Evolutionary conservation across 2,888 invertebrate species (phyloP), one percentile per base, ranked within the genome.

Genomic region (Drosophila merina): DNA sequence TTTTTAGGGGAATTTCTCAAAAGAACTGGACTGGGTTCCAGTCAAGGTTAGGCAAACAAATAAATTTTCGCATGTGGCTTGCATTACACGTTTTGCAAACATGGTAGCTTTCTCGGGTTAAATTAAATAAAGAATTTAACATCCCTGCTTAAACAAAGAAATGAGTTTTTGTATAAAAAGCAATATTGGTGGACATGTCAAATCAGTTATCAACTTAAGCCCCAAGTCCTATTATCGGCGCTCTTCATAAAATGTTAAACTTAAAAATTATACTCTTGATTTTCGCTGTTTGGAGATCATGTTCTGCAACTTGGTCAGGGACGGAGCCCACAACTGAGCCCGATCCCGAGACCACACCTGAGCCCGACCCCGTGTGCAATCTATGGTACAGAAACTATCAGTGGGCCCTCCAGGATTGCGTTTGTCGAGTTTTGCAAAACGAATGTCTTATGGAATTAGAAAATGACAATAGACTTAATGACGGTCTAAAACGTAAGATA

Each of bases 401-500:
- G 7, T 77, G 73, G 75, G 62, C 45, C 2, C 40, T 77, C 3
- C 45, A 73, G 33, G 64, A 77, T 14, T 63, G 78, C 45, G 5
- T 51, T 4, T 77, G 78, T 9, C 66, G 66, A n/a, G 56, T 57
- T n/a, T 57, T 74, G 10, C 78, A 74, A 47, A 77, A 78, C 12
- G 20, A 38, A 8, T 76, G 60, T 4, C 38, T 64, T 0, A 56
- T 63, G 63, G 14, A 62, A 1, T 48, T 31, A 1, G 63, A 74
- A 4, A 74, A 62, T 14, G 1, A 10, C 0, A 36, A 59, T 4
- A 28, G 72, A 6, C 6, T 12, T 33, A n/a, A n/a, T 2, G n/a
- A 6, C 2, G 44, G 74, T 3, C 8, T 14, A 14, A 57, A 25
- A 14, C 74, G 74, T 74, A 36, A 73, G 49, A 28, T 49, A 7